Percentiles rank a stretch among this genome's conserved stretches.
phyloP scores from a whole-genome alignment of 2,797 vertebrate genomes.

The Hemibagrus guttatus region DNA sequence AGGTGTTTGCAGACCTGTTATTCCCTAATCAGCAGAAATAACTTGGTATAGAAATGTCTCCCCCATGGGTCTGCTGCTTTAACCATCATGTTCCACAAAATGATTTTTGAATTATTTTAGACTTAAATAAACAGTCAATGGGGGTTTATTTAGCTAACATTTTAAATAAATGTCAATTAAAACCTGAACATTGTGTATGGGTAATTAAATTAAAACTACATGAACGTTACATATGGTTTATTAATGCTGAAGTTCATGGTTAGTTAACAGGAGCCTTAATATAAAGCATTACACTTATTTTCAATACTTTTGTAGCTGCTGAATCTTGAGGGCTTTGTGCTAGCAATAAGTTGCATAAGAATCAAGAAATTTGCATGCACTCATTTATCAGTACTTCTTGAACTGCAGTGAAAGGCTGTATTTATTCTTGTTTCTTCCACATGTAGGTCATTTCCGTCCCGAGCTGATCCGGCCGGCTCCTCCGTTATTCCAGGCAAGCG shows the following conservation, averaged over 20 bases:
- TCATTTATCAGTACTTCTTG: neutral
- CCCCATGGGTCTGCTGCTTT: neutral
- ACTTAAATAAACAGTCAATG: neutral
- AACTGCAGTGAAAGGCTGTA: neutral
- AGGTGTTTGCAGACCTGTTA: neutral
- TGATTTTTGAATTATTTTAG: too few species aligned
- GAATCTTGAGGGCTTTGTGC: too few species aligned
- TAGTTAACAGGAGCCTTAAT: neutral
- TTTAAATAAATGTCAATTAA: too few species aligned
- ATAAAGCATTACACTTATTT: neutral
- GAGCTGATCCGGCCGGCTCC: slow-evolving; percentile 95
- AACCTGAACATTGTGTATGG: neutral
- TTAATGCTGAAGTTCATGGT: neutral
- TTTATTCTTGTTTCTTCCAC: neutral
- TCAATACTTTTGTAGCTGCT: too few species aligned
- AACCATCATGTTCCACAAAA: too few species aligned
- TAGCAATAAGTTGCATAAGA: too few species aligned
- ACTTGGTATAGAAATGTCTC: neutral
- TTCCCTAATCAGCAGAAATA: neutral
- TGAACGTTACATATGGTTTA: neutral
- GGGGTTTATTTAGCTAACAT: neutral
- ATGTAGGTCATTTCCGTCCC: slow-evolving; percentile 92
- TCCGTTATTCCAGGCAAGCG: slow-evolving; percentile 88
- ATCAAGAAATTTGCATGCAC: neutral
- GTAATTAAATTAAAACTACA: neutral